These are phyloP conservation scores for Alviniconcha strummeri DNA, from an alignment of 2,888 invertebrate genomes.

Conservation along the genomic window DNA sequence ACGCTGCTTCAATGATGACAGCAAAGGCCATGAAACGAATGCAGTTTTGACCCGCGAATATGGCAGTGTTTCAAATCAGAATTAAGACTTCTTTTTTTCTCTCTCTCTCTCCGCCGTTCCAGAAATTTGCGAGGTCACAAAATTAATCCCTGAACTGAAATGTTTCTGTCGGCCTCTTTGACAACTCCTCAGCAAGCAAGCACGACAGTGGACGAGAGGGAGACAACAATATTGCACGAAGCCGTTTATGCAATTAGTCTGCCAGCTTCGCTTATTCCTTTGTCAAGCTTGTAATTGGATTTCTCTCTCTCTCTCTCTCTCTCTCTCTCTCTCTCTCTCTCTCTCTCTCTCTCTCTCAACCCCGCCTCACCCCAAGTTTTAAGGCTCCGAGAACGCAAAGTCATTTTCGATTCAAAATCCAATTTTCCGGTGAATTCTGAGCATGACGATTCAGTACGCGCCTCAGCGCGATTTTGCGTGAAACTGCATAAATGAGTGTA, in stretches of 20 bases:
- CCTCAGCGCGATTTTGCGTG: background rate
- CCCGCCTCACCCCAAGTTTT: background rate
- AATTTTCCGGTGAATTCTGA: constrained; percentile 22
- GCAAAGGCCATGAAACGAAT: no score
- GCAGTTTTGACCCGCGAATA: no score
- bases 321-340: background rate
- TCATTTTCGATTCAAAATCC: constrained; percentile 18
- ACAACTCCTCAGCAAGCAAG: no score
- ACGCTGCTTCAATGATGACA: no score
- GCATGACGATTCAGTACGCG: background rate
- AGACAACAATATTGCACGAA: background rate
- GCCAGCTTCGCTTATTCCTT: no score
- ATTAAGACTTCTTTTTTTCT: no score
- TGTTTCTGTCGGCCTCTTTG: no score
- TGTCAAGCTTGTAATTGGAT: background rate
- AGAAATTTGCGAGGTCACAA: no score
- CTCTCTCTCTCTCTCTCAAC: background rate
- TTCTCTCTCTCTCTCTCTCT: background rate
- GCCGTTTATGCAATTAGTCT: no score
- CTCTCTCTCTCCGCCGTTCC: no score
- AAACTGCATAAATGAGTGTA: constrained; percentile 2
- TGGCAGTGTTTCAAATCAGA: no score
- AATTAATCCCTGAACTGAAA: no score
- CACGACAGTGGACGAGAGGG: background rate
- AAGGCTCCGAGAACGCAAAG: constrained; percentile 7